Base-by-base conservation (phyloP, 1,140 invertebrate genomes). In the Diabrotica undecimpunctata region DNA sequence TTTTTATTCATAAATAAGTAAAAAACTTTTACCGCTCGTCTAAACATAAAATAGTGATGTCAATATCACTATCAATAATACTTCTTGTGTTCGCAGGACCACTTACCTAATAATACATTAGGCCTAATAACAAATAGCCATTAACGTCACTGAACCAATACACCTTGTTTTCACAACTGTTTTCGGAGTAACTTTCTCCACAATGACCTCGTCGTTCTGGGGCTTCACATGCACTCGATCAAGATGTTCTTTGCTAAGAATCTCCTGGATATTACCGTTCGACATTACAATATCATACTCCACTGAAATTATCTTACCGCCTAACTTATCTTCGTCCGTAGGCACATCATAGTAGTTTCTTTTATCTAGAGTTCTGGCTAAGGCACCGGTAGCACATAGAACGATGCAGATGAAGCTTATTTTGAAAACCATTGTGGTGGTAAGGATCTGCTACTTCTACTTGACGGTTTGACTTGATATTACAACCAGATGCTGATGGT, bases 321-420 rank as follows among this genome's bases (percentile, higher is more conserved):
- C n/a, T 12, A 12, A n/a, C n/a, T n/a, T n/a, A 11, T 12, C n/a
- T 12, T 11, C 0, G 51, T 53, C 11, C n/a, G 7, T 5, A 6
- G n/a, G 51, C n/a, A 53, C n/a, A 7, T 53, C 51, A 14, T 53
- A 53, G 51, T 53, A 53, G 51, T 53, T 10, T 53, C 51, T 53
- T 2, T 53, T 14, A 53, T 53, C 51, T 3, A 53, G n/a, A 5
- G 9, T 53, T 11, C 51, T 53, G n/a, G 51, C n/a, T 12, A 53
- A 8, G 51, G n/a, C n/a, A 53, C 1, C 25, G 25, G 25, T 25
- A 25, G 4, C 4, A 25, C 25, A 25, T 25, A 25, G 25, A 25
- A 25, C 4, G 25, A 25, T 25, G 25, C 25, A 25, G 4, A 25
- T 1, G 25, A 25, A 25, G 25, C 25, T 25, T 2, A 25, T 25